Evolutionary conservation across 2,113 vertebrate species (phyloP).

Genomic region (Spermophilus dauricus): DNA sequence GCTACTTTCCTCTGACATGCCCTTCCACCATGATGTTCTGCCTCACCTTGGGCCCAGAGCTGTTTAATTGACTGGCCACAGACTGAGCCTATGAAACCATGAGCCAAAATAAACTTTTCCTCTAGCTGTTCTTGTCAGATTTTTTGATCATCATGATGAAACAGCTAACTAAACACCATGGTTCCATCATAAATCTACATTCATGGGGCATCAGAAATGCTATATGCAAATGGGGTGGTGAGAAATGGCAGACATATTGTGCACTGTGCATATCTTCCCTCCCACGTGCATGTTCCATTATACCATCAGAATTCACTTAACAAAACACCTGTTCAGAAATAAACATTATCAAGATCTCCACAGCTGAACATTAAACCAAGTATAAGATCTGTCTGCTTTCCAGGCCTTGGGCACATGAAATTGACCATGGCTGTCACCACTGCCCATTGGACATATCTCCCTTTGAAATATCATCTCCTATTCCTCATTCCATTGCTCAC

Average conservation of each 20-base stretch:
- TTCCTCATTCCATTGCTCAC: background rate
- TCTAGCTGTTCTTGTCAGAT: too few species aligned
- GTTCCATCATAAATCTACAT: background rate
- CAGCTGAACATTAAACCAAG: background rate
- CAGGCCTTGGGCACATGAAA: accelerated
- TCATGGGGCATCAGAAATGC: accelerated
- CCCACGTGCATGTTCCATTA: background rate
- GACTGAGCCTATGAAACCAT: too few species aligned
- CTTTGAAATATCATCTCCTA: background rate
- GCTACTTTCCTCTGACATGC: too few species aligned
- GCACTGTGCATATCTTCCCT: accelerated
- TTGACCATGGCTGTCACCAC: background rate
- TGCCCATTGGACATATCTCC: accelerated
- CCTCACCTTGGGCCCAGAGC: too few species aligned
- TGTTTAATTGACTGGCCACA: too few species aligned
- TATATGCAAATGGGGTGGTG: accelerated
- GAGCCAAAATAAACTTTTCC: too few species aligned
- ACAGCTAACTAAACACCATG: too few species aligned
- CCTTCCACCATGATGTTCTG: too few species aligned
- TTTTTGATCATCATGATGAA: too few species aligned
- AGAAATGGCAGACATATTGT: background rate
- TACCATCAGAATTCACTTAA: background rate
- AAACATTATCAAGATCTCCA: background rate
- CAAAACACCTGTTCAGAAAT: background rate
- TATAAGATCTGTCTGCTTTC: background rate